Percentiles rank a stretch among this genome's conserved stretches.
Conservation (phyloP, 1,140 invertebrate genomes). For the Pinna nobilis region DNA sequence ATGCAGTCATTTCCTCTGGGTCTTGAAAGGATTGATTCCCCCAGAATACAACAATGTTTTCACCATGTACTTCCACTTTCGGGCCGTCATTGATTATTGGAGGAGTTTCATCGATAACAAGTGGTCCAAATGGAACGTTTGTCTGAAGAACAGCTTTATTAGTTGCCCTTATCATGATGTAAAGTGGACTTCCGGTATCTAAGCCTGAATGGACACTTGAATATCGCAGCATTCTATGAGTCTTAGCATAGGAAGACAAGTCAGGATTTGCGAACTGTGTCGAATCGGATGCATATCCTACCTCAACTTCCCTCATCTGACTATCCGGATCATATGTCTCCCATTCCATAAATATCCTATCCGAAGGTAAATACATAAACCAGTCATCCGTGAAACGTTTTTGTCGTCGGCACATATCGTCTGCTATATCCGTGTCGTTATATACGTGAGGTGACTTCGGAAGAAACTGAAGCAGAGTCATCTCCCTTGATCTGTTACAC, state of each 20-base stretch:
- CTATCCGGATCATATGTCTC: constrained; percentile 11
- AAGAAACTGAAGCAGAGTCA: background rate
- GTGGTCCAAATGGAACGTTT: constrained; percentile 35
- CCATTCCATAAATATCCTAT: constrained; percentile 26
- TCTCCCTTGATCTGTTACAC: background rate
- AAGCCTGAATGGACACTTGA: constrained; percentile 33
- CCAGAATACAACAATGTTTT: constrained; percentile 36
- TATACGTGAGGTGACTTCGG: background rate
- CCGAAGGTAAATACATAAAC: constrained; percentile 33
- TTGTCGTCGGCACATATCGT: background rate
- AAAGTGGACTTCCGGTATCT: constrained; percentile 26
- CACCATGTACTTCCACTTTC: background rate
- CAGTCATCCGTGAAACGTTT: too few species aligned
- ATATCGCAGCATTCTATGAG: constrained; percentile 20
- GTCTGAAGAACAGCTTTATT: constrained; percentile 43
- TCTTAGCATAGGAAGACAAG: constrained; percentile 26
- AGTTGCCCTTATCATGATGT: constrained; percentile 41
- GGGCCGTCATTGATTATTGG: constrained; percentile 17
- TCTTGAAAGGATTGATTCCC: constrained; percentile 31
- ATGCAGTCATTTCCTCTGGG: constrained; percentile 29
- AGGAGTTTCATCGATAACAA: constrained; percentile 50
- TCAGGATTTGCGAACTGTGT: constrained; percentile 1
- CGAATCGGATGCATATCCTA: constrained; percentile 21
- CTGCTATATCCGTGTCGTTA: background rate
- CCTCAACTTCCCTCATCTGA: constrained; percentile 21